phyloP scores from a whole-genome alignment of 1,140 invertebrate species.

The Drosophila miranda region DNA sequence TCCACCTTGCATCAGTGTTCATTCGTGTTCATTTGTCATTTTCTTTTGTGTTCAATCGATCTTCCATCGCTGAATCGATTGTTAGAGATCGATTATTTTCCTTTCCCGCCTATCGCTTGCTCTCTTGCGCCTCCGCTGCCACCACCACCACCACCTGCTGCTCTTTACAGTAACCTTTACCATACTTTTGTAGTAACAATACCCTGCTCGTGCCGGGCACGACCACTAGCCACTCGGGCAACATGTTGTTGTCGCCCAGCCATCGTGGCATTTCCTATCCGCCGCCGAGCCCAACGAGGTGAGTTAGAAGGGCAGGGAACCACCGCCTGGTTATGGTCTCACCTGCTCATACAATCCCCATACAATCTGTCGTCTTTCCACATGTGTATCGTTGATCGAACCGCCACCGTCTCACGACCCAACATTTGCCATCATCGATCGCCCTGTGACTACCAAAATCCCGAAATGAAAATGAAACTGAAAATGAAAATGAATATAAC shows the following conservation, averaged over 20 bases:
- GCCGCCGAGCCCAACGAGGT: conserved; percentile 88
- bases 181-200: conserved; percentile 83
- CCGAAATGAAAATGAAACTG: conserved; percentile 7
- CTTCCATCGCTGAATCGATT: background rate
- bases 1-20: too few relatives aligned
- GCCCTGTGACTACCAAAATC: conserved; percentile 13
- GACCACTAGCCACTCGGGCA: conserved; percentile 83
- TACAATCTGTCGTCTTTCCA: conserved; percentile 26
- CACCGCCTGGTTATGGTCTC: conserved; percentile 28
- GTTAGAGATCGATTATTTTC: conserved; percentile 15
- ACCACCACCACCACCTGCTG: conserved; percentile 28
- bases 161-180: conserved; percentile 75
- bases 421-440: conserved; percentile 34
- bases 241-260: conserved; percentile 83
- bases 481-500: conserved; percentile 5
- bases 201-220: conserved; percentile 83
- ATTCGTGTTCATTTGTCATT: background rate
- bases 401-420: conserved; percentile 41
- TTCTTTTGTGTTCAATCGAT: conserved; percentile 3
- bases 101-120: conserved; percentile 13
- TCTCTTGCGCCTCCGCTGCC: conserved; percentile 25
- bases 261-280: conserved; percentile 89
- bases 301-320: conserved; percentile 44
- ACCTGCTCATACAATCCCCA: conserved; percentile 9
- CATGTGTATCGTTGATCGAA: conserved; percentile 32